These are phyloP conservation scores for Xenentodon cancila DNA, from an alignment of 2,797 vertebrate species.

Conservation along the genomic window DNA sequence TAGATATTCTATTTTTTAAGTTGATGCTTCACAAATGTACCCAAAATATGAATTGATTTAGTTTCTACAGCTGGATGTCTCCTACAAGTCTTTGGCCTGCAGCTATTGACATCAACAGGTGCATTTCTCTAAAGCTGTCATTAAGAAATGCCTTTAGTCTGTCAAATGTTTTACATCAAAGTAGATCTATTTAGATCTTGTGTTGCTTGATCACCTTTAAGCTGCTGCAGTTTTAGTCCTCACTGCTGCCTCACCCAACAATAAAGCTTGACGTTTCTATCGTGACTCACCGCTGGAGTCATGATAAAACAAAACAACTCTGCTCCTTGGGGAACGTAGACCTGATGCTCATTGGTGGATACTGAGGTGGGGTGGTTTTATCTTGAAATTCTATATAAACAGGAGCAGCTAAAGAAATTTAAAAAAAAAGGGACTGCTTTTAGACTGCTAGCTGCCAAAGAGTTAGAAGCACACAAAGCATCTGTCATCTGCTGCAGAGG, in stretches of 20 bases:
- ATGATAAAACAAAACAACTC: conserved; percentile 17
- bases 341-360: conserved; percentile 5
- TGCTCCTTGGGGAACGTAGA: neutral
- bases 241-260: conserved; percentile 4
- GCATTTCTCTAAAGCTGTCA: conserved; percentile 16
- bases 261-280: conserved; percentile 3
- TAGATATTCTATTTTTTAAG: neutral
- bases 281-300: neutral
- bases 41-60: conserved; percentile 3
- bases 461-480: conserved; percentile 12
- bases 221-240: conserved; percentile 1
- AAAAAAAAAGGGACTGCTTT: conserved; percentile 4
- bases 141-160: conserved; percentile 14
- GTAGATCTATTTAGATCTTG: conserved; percentile 12
- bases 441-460: conserved; percentile 8
- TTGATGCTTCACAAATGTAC: neutral
- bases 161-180: conserved; percentile 22
- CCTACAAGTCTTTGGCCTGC: conserved; percentile 19
- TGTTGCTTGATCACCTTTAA: conserved; percentile 28
- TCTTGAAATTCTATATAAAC: conserved; percentile 13
- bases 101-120: conserved; percentile 31
- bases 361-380: neutral
- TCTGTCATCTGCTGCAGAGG: neutral
- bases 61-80: conserved; percentile 5
- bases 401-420: conserved; percentile 2